Percentiles rank a stretch among this genome's conserved stretches.
These are phyloP conservation scores for Xestia xanthographa DNA, from an alignment of 2,888 invertebrate species.

Conservation along the genomic window DNA sequence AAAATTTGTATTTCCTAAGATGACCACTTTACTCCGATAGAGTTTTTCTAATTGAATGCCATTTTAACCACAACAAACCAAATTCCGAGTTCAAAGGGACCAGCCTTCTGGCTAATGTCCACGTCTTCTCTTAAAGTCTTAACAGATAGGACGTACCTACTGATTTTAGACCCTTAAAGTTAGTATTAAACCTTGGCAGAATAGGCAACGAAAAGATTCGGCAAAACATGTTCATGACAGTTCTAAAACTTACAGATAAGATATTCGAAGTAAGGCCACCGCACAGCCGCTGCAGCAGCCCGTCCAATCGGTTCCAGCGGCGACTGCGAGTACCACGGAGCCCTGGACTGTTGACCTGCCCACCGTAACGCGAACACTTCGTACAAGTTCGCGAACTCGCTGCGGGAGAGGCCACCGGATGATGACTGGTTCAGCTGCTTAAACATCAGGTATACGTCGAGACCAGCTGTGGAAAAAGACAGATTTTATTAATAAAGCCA, in stretches of 20 bases:
- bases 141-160: not conserved
- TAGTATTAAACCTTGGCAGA: not conserved
- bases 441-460: slow-evolving; percentile 95
- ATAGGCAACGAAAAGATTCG: not conserved
- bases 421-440: slow-evolving; percentile 93
- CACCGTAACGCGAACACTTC: slow-evolving; percentile 94
- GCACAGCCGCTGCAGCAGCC: slow-evolving; percentile 91
- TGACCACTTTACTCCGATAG: not conserved
- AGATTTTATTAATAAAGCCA: not conserved
- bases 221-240: not conserved
- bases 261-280: slow-evolving; percentile 94
- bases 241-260: slow-evolving; percentile 91
- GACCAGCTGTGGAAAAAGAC: slow-evolving; percentile 86
- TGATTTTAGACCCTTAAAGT: not conserved
- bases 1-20: not conserved
- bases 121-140: not conserved
- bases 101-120: not conserved
- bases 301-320: slow-evolving; percentile 92
- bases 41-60: not conserved
- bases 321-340: slow-evolving; percentile 92
- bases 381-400: slow-evolving; percentile 92
- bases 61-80: not conserved
- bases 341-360: slow-evolving; percentile 92
- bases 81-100: not conserved
- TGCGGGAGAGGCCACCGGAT: slow-evolving; percentile 92